A percentile compares a stretch with the other conserved stretches of the same genome.
Evolutionary conservation across 1,140 invertebrate genomes (phyloP).

Genomic region (Pteromalus puparum): DNA sequence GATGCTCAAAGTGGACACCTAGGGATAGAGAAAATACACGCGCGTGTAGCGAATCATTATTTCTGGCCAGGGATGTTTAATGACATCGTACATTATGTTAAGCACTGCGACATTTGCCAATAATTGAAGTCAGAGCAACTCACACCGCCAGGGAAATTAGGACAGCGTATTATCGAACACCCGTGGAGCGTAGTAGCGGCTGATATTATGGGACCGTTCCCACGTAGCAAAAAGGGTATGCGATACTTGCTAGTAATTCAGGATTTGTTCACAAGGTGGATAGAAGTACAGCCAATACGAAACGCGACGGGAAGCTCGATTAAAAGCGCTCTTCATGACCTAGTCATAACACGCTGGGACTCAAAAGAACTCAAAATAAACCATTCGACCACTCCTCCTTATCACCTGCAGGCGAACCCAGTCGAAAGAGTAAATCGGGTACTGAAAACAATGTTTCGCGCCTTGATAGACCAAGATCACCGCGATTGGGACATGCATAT

Average conservation of each 20-base stretch:
- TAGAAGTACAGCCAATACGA: neutral
- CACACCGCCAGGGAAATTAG: conserved; percentile 23
- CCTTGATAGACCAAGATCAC: conserved; percentile 66
- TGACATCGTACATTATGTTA: conserved; percentile 36
- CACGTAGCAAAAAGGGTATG: neutral
- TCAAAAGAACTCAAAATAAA: conserved; percentile 52
- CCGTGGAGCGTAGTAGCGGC: conserved; percentile 57
- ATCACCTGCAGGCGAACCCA: conserved; percentile 70
- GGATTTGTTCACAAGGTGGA: too few relatives aligned
- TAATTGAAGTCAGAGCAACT: conserved; percentile 16
- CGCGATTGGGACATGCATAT: conserved; percentile 62
- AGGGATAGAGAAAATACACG: conserved; percentile 55
- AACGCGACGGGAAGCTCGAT: conserved; percentile 39
- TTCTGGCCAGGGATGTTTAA: conserved; percentile 54
- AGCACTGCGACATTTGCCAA: conserved; percentile 40
- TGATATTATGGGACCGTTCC: conserved; percentile 56
- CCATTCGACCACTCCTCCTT: conserved; percentile 61
- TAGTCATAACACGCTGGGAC: neutral
- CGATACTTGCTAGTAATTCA: too few relatives aligned
- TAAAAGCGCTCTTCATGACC: too few relatives aligned
- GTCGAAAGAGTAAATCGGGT: conserved; percentile 71
- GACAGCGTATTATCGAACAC: neutral
- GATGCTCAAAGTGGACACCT: conserved; percentile 50
- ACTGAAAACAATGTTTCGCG: conserved; percentile 67
- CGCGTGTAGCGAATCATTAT: conserved; percentile 45